Evolutionary conservation across 1,140 invertebrate species (phyloP).

Genomic region (Drosophila teissieri): DNA sequence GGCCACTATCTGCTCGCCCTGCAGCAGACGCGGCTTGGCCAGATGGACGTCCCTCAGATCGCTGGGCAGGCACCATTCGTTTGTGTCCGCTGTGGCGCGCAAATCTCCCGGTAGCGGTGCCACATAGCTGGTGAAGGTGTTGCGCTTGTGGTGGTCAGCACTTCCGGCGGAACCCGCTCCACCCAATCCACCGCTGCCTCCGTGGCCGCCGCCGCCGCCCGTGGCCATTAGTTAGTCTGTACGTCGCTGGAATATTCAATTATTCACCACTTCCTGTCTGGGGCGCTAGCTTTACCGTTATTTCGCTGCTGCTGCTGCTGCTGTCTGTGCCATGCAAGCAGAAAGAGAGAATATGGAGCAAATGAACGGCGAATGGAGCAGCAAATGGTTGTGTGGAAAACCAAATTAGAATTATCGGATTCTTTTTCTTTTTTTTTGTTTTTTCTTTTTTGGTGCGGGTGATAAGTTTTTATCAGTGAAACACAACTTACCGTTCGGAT

Average conservation of each 20-base stretch:
- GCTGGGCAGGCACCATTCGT: conserved; percentile 78
- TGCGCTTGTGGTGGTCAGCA: conserved; percentile 77
- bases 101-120: conserved; percentile 70
- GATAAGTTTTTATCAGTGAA: conserved; percentile 75
- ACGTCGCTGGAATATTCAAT: conserved; percentile 75
- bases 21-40: conserved; percentile 67
- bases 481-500: conserved; percentile 49
- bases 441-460: conserved; percentile 3
- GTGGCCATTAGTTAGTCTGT: conserved; percentile 54
- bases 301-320: conserved; percentile 22
- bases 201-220: conserved; percentile 39
- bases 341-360: neutral
- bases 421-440: neutral
- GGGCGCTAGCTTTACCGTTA: conserved; percentile 12
- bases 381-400: conserved; percentile 8
- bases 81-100: conserved; percentile 57
- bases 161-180: conserved; percentile 25
- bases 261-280: conserved; percentile 67
- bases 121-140: conserved; percentile 83
- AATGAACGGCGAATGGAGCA: neutral
- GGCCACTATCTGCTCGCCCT: conserved; percentile 74
- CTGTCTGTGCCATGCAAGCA: conserved; percentile 19
- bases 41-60: conserved; percentile 74
- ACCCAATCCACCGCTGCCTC: conserved; percentile 6
- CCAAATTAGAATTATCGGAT: conserved; percentile 71